These are phyloP conservation scores for Carcinoscorpius rotundicauda DNA, from an alignment of 1,140 invertebrate species.

Conservation along the genomic window DNA sequence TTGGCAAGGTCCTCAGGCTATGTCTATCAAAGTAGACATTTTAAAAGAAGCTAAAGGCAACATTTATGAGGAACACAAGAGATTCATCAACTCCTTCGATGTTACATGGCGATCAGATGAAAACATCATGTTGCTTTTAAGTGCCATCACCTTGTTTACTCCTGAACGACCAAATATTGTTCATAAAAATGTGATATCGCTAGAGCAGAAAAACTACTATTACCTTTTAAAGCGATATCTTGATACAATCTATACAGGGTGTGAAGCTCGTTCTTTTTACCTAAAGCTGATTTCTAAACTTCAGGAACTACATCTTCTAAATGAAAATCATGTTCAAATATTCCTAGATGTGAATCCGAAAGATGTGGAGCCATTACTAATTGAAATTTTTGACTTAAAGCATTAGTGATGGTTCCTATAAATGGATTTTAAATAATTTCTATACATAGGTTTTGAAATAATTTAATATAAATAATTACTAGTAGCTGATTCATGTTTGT, in stretches of 20 bases:
- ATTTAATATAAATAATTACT: no score
- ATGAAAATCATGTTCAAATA: slow-evolving; percentile 72
- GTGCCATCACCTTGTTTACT: slow-evolving; percentile 77
- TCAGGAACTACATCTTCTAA: slow-evolving; percentile 66
- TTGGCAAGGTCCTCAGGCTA: slow-evolving; percentile 47
- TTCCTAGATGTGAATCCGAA: slow-evolving; percentile 81
- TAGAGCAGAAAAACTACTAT: slow-evolving; percentile 85
- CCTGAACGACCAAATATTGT: slow-evolving; percentile 64
- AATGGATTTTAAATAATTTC: no score
- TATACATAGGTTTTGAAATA: no score
- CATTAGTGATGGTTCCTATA: slow-evolving; percentile 4
- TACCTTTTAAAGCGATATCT: slow-evolving; percentile 72
- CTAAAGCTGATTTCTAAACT: slow-evolving; percentile 77
- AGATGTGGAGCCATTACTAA: slow-evolving; percentile 74
- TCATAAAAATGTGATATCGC: slow-evolving; percentile 67
- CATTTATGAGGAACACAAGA: slow-evolving; percentile 67
- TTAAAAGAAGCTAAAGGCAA: slow-evolving; percentile 75
- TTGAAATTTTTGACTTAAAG: slow-evolving; percentile 87
- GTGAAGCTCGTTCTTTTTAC: slow-evolving; percentile 71
- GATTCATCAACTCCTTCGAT: slow-evolving; percentile 67
- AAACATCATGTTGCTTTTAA: slow-evolving; percentile 75
- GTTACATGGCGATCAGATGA: slow-evolving; percentile 65
- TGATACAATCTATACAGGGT: slow-evolving; percentile 64
- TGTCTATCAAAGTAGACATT: slow-evolving; percentile 60
- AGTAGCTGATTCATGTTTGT: no score